Evolutionary conservation across 1,140 invertebrate species (phyloP), one percentile per base, ranked within the genome.

Genomic region (Eriocheir sinensis): DNA sequence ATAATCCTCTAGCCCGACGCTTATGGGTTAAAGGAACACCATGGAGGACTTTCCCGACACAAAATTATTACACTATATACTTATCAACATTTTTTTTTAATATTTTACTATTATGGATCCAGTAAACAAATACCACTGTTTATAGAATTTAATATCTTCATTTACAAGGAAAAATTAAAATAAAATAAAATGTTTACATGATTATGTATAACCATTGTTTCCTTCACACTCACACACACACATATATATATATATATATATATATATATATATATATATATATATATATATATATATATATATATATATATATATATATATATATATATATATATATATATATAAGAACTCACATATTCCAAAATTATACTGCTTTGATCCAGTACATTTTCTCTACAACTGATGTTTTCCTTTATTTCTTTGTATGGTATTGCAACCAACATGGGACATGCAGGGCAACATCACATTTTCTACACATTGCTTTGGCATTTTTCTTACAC

Each of bases 401-500:
- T 88, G 21, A 36, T 30, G 27, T 88, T 36, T 32, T n/a, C 32
- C 2, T 9, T 90, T 41, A 4, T 12, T 17, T 34, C 3, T 90
- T 90, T 27, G 17, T 44, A 48, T 90, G n/a, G 3, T 44, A 90
- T 48, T 44, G 34, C 17, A 41, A 40, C 89, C 41, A 90, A 48
- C 36, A 90, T 48, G 1, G 89, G n/a, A 90, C 38, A 90, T 3
- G 41, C 36, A 44, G n/a, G 3, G 38, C 8, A 12, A 90, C 36
- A 44, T 90, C 8, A 48, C 3, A 90, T 48, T 90, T 90, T 90
- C n/a, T n/a, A n/a, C n/a, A n/a, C n/a, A n/a, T n/a, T n/a, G n/a
- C n/a, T n/a, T n/a, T n/a, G n/a, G n/a, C n/a, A n/a, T n/a, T n/a
- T n/a, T n/a, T n/a, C n/a, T n/a, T n/a, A n/a, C n/a, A n/a, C n/a